A percentile compares a stretch with the other conserved stretches of the same genome.
Evolutionary conservation across 2,797 vertebrate species (phyloP).

Genomic region (Balearica regulorum): DNA sequence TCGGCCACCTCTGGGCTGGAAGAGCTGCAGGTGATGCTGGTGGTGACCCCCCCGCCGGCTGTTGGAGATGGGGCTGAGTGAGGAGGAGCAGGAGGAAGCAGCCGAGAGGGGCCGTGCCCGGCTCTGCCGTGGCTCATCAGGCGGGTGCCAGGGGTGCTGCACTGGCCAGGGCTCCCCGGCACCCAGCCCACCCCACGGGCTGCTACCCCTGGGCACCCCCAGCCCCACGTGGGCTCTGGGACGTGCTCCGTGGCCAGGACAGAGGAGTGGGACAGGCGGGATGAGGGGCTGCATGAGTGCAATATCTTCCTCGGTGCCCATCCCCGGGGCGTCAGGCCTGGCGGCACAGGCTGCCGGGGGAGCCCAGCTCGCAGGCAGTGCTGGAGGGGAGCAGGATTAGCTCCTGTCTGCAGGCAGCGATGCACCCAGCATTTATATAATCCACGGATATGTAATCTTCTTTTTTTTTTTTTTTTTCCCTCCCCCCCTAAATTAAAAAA

Average conservation of each 20-base stretch:
- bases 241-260: accelerated
- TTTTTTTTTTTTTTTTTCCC: not conserved
- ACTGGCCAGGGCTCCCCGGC: not conserved
- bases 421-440: not conserved
- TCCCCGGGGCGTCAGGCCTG: not conserved
- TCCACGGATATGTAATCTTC: not conserved
- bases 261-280: not conserved
- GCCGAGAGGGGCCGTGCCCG: accelerated
- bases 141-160: not conserved
- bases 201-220: not conserved
- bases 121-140: accelerated
- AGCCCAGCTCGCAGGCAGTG: not conserved
- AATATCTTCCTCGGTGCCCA: accelerated
- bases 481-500: not conserved
- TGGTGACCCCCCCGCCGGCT: not conserved
- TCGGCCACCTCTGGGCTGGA: not conserved
- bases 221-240: accelerated
- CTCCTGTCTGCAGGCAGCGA: accelerated
- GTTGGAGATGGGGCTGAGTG: not conserved
- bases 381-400: not conserved
- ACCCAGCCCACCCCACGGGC: not conserved
- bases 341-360: not conserved
- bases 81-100: not conserved
- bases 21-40: not conserved
- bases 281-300: accelerated